Evolutionary conservation across 2,113 vertebrate genomes (phyloP).

Genomic region (Vidua macroura): DNA sequence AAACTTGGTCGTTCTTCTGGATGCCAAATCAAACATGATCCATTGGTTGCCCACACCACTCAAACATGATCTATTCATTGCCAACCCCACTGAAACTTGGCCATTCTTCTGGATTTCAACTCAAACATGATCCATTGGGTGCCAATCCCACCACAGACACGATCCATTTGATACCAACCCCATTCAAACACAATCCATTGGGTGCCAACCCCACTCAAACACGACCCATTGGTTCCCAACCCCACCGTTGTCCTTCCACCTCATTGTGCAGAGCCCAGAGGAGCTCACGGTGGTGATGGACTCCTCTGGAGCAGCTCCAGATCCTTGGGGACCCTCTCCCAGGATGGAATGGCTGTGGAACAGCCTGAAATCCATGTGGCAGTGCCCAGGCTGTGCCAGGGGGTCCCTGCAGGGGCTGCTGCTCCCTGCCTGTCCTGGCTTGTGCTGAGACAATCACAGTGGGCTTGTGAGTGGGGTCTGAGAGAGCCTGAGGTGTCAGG

Average conservation of each 20-base stretch:
- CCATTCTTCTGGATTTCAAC: no score
- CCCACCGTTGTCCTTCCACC: background rate
- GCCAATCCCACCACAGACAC: background rate
- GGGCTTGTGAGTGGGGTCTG: background rate
- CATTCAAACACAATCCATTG: fast-evolving
- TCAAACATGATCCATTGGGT: fast-evolving
- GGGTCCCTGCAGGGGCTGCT: fast-evolving
- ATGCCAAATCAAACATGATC: no score
- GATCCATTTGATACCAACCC: fast-evolving
- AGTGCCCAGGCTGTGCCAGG: background rate
- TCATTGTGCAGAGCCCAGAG: background rate
- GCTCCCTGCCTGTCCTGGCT: fast-evolving
- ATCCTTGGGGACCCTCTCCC: background rate
- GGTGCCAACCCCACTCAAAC: no score
- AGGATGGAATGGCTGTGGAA: fast-evolving
- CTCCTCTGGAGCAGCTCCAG: background rate
- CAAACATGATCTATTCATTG: no score
- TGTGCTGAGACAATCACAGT: no score
- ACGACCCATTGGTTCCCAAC: fast-evolving
- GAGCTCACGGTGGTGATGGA: fast-evolving
- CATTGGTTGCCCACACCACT: no score
- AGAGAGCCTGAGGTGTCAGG: background rate
- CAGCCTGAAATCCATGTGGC: fast-evolving
- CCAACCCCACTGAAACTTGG: no score
- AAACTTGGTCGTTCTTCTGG: no score